A percentile compares a stretch with the other conserved stretches of the same genome.
Evolutionary conservation across 2,113 vertebrate genomes (phyloP).

Genomic region (Sphyrna mokarran): DNA sequence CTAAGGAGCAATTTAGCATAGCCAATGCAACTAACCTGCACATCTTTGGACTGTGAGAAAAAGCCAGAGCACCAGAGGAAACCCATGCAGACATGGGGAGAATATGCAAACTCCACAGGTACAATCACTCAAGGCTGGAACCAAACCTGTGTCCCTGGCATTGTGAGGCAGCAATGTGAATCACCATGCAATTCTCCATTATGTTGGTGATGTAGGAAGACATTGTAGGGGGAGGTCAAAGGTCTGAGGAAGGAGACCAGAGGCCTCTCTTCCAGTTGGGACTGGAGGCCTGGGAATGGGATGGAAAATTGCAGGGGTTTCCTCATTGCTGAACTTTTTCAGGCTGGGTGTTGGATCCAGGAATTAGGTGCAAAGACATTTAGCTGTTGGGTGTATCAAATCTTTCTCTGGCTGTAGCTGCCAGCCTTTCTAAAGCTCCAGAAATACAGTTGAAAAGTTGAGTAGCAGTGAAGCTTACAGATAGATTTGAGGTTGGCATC

Average conservation of each 20-base stretch:
- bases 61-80: too few relatives aligned
- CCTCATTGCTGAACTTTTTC: too few relatives aligned
- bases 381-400: background rate
- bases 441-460: background rate
- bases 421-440: background rate
- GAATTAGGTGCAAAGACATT: background rate
- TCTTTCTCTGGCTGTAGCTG: background rate
- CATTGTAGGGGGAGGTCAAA: background rate
- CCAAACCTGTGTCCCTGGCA: too few relatives aligned
- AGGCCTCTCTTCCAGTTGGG: too few relatives aligned
- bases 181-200: background rate
- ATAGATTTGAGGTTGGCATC: background rate
- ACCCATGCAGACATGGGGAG: too few relatives aligned
- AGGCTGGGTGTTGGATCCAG: background rate
- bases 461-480: background rate
- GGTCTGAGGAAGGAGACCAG: too few relatives aligned
- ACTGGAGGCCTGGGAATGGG: background rate
- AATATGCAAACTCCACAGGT: too few relatives aligned
- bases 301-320: background rate
- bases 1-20: too few relatives aligned
- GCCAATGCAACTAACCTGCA: too few relatives aligned
- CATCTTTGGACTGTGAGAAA: too few relatives aligned
- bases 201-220: background rate
- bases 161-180: too few relatives aligned
- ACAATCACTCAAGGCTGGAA: too few relatives aligned